phyloP scores from a whole-genome alignment of 2,888 invertebrate genomes.

The Protonemura montana region DNA sequence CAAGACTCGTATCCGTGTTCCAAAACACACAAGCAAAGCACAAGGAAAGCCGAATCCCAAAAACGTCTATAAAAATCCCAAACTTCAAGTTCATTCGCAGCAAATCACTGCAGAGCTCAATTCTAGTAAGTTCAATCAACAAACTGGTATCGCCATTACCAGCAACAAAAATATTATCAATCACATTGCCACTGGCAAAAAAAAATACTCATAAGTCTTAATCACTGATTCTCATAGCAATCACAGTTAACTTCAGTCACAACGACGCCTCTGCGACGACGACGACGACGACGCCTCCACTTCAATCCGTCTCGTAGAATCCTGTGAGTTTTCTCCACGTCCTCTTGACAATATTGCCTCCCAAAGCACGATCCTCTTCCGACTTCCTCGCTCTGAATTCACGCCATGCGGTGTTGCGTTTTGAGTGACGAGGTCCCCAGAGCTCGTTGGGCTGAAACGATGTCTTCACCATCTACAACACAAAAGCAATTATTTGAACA shows the following conservation, averaged over 20 bases:
- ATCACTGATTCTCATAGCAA: not conserved
- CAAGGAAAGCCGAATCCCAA: too few species aligned
- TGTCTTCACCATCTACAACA: slow-evolving; percentile 55
- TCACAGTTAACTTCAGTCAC: not conserved
- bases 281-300: not conserved
- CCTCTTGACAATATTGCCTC: not conserved
- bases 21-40: too few species aligned
- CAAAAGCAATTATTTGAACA: too few species aligned
- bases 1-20: too few species aligned
- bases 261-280: not conserved
- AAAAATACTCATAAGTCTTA: not conserved
- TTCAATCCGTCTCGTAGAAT: not conserved
- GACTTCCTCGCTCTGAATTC: slow-evolving; percentile 54
- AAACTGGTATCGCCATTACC: too few species aligned
- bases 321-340: slow-evolving; percentile 33
- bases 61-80: too few species aligned
- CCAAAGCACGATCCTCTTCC: slow-evolving; percentile 50
- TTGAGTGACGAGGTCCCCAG: slow-evolving; percentile 58
- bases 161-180: not conserved
- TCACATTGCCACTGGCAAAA: not conserved
- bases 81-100: too few species aligned
- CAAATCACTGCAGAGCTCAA: too few species aligned
- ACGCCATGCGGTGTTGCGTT: slow-evolving; percentile 56
- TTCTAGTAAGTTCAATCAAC: too few species aligned
- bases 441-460: slow-evolving; percentile 55